Percentiles rank a stretch among this genome's conserved stretches.
phyloP scores from a whole-genome alignment of 1,140 invertebrate species.

The Elysia chlorotica region DNA sequence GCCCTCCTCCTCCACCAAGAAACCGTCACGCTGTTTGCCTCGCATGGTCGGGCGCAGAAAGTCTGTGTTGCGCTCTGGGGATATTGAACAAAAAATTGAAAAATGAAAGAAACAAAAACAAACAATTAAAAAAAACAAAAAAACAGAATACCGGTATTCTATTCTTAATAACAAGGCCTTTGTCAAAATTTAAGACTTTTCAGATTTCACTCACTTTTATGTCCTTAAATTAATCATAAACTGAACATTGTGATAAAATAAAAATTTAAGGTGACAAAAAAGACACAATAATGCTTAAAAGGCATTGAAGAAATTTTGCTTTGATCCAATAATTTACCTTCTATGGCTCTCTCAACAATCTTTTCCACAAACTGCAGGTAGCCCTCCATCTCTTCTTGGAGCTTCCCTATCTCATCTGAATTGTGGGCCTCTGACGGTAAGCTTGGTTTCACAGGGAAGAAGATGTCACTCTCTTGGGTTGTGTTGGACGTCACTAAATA shows the following conservation, averaged over 20 bases:
- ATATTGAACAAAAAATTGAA: too few species aligned
- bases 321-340: conserved; percentile 27
- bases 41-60: conserved; percentile 29
- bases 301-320: background rate
- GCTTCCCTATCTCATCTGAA: conserved; percentile 42
- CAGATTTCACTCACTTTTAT: too few species aligned
- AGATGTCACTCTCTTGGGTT: background rate
- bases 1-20: conserved; percentile 44
- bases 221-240: too few species aligned
- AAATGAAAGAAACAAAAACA: too few species aligned
- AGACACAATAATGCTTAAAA: background rate
- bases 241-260: too few species aligned
- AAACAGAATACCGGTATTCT: background rate
- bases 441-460: conserved; percentile 9
- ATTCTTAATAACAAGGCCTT: background rate
- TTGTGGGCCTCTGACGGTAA: too few species aligned
- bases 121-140: background rate
- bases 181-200: too few species aligned
- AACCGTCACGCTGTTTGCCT: conserved; percentile 30
- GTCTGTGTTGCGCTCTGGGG: conserved; percentile 31
- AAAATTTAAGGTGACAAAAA: too few species aligned
- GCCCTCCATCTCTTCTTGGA: conserved; percentile 46
- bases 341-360: conserved; percentile 43
- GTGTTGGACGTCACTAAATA: background rate
- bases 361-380: conserved; percentile 46